Evolutionary conservation across 2,888 invertebrate species (phyloP).

Genomic region (Coelogynopora nodosa): DNA sequence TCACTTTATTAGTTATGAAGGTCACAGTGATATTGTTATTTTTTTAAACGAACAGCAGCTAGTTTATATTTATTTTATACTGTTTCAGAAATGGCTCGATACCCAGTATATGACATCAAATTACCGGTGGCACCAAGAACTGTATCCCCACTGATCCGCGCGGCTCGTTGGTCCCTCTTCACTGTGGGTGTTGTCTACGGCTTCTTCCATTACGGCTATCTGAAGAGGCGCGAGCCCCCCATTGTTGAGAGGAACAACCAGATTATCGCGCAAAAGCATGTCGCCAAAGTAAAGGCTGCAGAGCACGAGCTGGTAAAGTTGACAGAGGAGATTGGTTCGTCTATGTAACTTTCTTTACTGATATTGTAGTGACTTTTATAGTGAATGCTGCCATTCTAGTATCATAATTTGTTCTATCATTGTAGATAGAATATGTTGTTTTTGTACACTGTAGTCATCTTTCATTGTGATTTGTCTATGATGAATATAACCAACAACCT

Average conservation of each 20-base stretch:
- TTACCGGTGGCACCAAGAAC: not conserved
- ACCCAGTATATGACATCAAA: not conserved
- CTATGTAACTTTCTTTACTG: no score
- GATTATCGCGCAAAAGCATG: conserved; percentile 55
- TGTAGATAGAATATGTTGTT: no score
- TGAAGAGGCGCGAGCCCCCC: not conserved
- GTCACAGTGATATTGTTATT: no score
- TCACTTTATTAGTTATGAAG: no score
- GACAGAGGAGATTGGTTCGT: conserved; percentile 64
- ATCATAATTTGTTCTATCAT: no score
- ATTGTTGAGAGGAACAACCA: not conserved
- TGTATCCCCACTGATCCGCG: conserved; percentile 15
- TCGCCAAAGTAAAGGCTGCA: conserved; percentile 64
- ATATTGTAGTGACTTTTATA: no score
- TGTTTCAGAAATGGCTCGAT: not conserved
- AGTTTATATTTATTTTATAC: not conserved
- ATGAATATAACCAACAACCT: no score
- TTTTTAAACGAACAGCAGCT: no score
- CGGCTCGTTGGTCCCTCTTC: not conserved
- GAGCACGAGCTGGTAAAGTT: conserved; percentile 64
- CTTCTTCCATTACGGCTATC: not conserved
- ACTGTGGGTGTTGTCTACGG: not conserved
- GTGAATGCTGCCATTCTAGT: no score
- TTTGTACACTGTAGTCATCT: no score
- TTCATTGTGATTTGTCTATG: no score